Percentiles rank a stretch among this genome's conserved stretches.
These are phyloP conservation scores for Indicator indicator DNA, from an alignment of 2,113 vertebrate species.

Conservation along the genomic window DNA sequence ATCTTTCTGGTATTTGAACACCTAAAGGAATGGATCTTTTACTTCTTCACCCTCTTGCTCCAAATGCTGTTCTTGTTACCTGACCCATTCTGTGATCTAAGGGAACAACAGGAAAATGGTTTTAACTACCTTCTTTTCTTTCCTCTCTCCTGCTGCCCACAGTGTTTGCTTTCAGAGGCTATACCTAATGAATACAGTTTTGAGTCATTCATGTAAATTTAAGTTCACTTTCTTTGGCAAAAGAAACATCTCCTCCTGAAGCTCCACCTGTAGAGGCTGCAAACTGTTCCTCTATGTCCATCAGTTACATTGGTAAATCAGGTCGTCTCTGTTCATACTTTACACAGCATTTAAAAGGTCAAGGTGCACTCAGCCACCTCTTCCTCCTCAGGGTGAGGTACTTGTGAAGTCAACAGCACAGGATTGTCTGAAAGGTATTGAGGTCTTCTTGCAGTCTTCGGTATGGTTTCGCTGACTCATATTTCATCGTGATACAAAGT, in stretches of 20 bases:
- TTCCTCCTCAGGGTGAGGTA: neutral
- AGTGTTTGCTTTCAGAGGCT: neutral
- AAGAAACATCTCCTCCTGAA: neutral
- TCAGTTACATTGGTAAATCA: neutral
- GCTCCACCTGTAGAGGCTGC: neutral
- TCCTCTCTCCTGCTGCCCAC: neutral
- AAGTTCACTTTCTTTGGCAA: neutral
- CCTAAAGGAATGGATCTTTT: neutral
- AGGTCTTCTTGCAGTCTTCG: neutral
- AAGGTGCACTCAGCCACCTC: neutral
- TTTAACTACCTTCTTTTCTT: neutral
- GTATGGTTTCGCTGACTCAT: neutral
- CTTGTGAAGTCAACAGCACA: neutral
- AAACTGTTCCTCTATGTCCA: neutral
- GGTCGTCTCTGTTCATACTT: neutral
- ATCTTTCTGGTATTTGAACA: neutral
- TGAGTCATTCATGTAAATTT: neutral
- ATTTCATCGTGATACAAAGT: neutral
- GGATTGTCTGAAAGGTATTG: neutral
- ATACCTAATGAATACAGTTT: neutral
- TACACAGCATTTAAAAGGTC: accelerated
- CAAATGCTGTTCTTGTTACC: neutral
- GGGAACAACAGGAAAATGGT: neutral
- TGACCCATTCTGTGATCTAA: neutral
- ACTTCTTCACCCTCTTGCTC: neutral